Evolutionary conservation across 2,797 vertebrate species (phyloP).

Genomic region (Melanotaenia maccullochi): DNA sequence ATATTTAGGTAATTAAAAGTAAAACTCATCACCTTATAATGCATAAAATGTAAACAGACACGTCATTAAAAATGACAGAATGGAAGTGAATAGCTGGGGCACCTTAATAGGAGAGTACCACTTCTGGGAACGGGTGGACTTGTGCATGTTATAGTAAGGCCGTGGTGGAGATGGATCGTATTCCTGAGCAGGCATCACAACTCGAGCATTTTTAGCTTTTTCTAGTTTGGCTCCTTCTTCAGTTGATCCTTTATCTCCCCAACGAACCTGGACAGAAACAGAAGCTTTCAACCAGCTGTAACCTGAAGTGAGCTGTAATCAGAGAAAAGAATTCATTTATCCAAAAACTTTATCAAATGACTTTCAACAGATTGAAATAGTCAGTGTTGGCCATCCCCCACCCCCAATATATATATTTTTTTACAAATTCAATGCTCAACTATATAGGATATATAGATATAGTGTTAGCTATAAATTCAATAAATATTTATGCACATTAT

Average conservation of each 20-base stretch:
- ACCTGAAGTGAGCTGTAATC: background rate
- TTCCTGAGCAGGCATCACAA: conserved; percentile 93
- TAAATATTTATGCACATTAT: too few species aligned
- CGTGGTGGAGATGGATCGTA: conserved; percentile 84
- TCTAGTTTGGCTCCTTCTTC: conserved; percentile 98
- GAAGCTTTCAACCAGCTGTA: background rate
- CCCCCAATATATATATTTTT: too few species aligned
- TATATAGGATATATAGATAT: too few species aligned
- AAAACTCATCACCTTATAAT: background rate
- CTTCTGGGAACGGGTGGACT: conserved; percentile 82
- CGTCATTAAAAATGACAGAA: background rate
- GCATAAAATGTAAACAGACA: background rate
- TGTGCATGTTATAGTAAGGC: conserved; percentile 83
- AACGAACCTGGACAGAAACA: conserved; percentile 87
- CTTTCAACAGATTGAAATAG: too few species aligned
- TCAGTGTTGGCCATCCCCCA: too few species aligned
- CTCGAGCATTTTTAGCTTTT: conserved; percentile 95
- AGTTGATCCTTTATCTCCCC: conserved; percentile 97
- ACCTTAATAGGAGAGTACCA: conserved; percentile 99
- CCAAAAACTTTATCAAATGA: too few species aligned
- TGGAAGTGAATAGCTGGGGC: background rate
- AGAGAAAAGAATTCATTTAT: too few species aligned
- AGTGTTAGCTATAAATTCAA: too few species aligned
- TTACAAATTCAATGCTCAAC: too few species aligned
- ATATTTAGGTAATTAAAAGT: background rate